Base-by-base conservation (phyloP, 2,113 vertebrate species). In the Heterochromis multidens region DNA sequence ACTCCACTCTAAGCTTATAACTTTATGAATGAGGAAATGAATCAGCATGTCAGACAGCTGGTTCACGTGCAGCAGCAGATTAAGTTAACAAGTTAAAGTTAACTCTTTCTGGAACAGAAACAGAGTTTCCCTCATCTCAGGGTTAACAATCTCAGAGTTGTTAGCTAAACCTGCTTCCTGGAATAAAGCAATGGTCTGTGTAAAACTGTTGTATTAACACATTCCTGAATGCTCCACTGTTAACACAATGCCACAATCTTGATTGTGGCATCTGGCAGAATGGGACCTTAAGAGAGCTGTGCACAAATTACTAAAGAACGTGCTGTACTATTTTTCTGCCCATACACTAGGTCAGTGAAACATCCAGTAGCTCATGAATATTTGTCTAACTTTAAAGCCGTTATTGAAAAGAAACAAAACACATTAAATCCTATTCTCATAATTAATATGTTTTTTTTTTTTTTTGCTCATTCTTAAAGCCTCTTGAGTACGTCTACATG, bases 381-480 rank as follows among this genome's bases (percentile, higher is more conserved):
- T 4, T 13, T 43, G 12, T 14, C 11, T 43, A 43, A 13, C 12
- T 43, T 43, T 43, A 43, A 43, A 43, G 40, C 17, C 17, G 19
- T 52, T 52, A 52, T 19, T 52, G 49, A 52, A 52, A 52, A 17
- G 14, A 17, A 16, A 46, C 43, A 14, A 46, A 4, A 46, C 3
- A 2, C 46, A 6, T 16, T 11, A 11, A 11, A 40, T 43, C 37
- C 37, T 43, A 27, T 67, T 67, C n/a, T 46, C 2, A 54, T 33
- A 25, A 21, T 27, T 13, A 31, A 31, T 11, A 31, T 11, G 63
- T 67, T 70, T 49, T 3, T 46, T 14, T 65, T 40, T 65, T 33
- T 65, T 37, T 37, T 65, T 67, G 35, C 19, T 72, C 3, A 29
- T 46, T 70, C 62, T 85, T 80, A 56, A 76, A 95, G 93, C 91